Conservation (phyloP, 1,140 invertebrate species). For the Plectrocnemia conspersa region DNA sequence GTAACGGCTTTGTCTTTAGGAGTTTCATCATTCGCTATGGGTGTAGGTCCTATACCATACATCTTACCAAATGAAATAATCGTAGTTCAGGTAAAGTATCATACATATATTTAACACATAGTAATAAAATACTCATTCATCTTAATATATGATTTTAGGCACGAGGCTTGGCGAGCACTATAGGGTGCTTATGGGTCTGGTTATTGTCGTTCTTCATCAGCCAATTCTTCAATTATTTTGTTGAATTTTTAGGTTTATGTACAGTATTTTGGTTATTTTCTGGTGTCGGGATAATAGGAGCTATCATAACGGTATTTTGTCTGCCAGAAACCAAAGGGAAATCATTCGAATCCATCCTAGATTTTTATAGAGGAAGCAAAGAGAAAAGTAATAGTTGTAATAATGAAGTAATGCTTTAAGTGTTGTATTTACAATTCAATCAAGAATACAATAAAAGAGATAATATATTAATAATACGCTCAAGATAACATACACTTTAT, state of each 20-base stretch:
- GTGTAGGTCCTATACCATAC: constrained; percentile 53
- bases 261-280: constrained; percentile 23
- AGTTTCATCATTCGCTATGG: constrained; percentile 51
- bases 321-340: constrained; percentile 30
- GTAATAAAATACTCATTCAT: not conserved
- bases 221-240: constrained; percentile 17
- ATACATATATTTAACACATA: not conserved
- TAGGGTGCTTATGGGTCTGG: constrained; percentile 25
- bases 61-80: constrained; percentile 61
- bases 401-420: too few species aligned
- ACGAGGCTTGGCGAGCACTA: constrained; percentile 9
- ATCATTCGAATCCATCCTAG: constrained; percentile 15
- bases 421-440: too few species aligned
- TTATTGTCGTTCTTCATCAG: constrained; percentile 20
- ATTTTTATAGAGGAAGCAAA: constrained; percentile 19
- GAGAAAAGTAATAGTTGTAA: too few species aligned
- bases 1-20: constrained; percentile 52
- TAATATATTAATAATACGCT: too few species aligned
- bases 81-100: constrained; percentile 14
- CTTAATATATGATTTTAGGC: constrained; percentile 19
- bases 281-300: constrained; percentile 17
- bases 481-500: too few species aligned
- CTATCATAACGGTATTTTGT: constrained; percentile 14
- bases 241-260: constrained; percentile 1
- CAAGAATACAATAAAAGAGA: too few species aligned